Evolutionary conservation across 2,797 vertebrate genomes (phyloP).

Genomic region (Pseudochirops cupreus): DNA sequence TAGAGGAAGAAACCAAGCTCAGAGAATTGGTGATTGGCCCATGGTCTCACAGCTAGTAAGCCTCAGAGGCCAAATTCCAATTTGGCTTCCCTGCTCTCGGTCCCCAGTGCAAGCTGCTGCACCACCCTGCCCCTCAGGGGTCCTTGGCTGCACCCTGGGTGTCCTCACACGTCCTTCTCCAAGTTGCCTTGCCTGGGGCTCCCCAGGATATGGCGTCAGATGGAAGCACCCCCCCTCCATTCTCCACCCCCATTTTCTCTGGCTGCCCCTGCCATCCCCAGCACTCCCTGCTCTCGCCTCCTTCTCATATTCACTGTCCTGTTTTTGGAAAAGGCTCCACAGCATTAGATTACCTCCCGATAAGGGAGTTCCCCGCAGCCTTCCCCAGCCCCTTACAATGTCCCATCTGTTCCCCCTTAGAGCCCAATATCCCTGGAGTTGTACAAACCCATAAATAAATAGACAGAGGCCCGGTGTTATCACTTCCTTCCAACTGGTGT

Average conservation of each 20-base stretch:
- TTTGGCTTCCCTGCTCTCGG: not conserved
- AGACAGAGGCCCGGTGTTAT: not conserved
- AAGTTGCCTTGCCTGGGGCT: not conserved
- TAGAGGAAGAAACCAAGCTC: not conserved
- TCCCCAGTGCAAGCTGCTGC: not conserved
- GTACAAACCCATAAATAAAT: not conserved
- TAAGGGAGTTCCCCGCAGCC: conserved; percentile 14
- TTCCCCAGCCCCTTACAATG: not conserved
- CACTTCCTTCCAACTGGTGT: not conserved
- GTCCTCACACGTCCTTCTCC: not conserved
- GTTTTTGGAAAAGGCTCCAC: conserved; percentile 1
- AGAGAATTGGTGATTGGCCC: not conserved
- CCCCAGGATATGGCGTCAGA: not conserved
- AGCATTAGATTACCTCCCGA: not conserved
- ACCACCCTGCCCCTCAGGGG: not conserved
- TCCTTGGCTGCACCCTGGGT: not conserved
- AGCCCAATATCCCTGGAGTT: conserved; percentile 22
- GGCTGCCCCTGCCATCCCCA: not conserved
- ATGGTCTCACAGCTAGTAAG: not conserved
- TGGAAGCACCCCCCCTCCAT: not conserved
- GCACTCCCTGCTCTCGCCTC: not conserved
- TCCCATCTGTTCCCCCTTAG: conserved; percentile 57
- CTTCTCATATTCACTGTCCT: conserved; percentile 24
- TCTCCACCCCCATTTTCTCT: accelerated
- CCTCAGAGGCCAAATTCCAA: not conserved